phyloP scores from a whole-genome alignment of 2,888 invertebrate genomes.

The Agriopis leucophaearia region DNA sequence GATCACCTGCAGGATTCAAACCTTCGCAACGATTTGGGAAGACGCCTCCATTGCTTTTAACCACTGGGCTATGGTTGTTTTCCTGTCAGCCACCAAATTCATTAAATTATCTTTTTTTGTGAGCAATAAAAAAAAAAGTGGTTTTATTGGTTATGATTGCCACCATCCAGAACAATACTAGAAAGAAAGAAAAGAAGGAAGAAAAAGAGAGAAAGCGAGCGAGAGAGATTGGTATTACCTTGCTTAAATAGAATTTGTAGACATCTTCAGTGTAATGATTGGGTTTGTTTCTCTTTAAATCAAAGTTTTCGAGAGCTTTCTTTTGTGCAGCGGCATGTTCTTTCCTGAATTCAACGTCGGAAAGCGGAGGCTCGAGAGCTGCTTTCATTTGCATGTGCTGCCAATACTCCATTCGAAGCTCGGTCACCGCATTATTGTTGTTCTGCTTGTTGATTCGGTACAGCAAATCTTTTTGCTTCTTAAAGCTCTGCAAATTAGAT shows the following conservation, averaged over 20 bases:
- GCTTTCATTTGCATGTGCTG: slow-evolving; percentile 11
- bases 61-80: too few species aligned
- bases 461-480: slow-evolving; percentile 23
- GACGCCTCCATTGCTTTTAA: too few species aligned
- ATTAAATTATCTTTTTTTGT: too few species aligned
- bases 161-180: not conserved
- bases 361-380: not conserved
- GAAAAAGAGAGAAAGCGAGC: too few species aligned
- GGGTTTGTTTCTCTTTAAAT: slow-evolving; percentile 11
- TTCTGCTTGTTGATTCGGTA: slow-evolving; percentile 34
- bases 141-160: not conserved
- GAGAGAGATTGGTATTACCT: not conserved
- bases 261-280: slow-evolving; percentile 22
- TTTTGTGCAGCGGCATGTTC: slow-evolving; percentile 9
- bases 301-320: slow-evolving; percentile 18
- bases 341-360: not conserved
- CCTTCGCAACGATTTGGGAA: too few species aligned
- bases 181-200: not conserved
- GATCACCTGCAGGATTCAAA: too few species aligned
- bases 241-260: slow-evolving; percentile 1
- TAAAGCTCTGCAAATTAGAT: slow-evolving; percentile 30
- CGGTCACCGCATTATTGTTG: slow-evolving; percentile 22
- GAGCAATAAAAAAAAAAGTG: too few species aligned
- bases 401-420: slow-evolving; percentile 27
- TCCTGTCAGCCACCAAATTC: too few species aligned